Evolutionary conservation across 2,888 invertebrate species (phyloP).

Genomic region (Drosophila incognita): DNA sequence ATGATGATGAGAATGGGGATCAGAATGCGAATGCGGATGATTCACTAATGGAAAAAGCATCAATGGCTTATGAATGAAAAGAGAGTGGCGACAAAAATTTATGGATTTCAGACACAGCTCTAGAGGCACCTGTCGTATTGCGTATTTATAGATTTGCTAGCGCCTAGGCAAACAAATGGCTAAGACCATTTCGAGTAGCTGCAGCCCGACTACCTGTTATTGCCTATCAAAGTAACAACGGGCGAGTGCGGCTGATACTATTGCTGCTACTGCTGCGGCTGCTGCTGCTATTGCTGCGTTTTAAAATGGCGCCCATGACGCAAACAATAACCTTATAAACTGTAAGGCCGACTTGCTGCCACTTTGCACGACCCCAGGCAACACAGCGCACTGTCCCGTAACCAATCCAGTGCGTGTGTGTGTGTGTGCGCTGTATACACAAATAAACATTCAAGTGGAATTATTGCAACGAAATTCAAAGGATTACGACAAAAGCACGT

Average conservation of each 20-base stretch:
- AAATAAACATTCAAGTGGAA: conserved; percentile 82
- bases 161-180: conserved; percentile 64
- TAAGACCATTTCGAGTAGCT: conserved; percentile 51
- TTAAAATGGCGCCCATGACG: conserved; percentile 76
- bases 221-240: conserved; percentile 39
- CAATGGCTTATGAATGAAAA: conserved; percentile 72
- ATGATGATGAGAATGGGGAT: conserved; percentile 5
- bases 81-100: conserved; percentile 66
- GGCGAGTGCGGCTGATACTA: background rate
- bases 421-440: conserved; percentile 71
- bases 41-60: conserved; percentile 77
- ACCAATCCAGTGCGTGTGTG: conserved; percentile 14
- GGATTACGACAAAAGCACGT: conserved; percentile 81
- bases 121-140: conserved; percentile 45
- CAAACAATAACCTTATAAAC: conserved; percentile 79
- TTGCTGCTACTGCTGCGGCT: conserved; percentile 32
- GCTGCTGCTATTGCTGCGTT: conserved; percentile 46
- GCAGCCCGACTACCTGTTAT: conserved; percentile 10
- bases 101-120: conserved; percentile 58
- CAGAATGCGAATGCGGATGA: conserved; percentile 19
- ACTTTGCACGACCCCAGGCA: conserved; percentile 13
- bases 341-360: conserved; percentile 53
- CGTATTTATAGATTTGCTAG: conserved; percentile 56
- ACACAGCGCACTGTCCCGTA: background rate
- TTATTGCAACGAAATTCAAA: conserved; percentile 81